A percentile compares a stretch with the other conserved stretches of the same genome.
Evolutionary conservation across 1,140 invertebrate species (phyloP).

Genomic region (Dinothrombium tinctorium): DNA sequence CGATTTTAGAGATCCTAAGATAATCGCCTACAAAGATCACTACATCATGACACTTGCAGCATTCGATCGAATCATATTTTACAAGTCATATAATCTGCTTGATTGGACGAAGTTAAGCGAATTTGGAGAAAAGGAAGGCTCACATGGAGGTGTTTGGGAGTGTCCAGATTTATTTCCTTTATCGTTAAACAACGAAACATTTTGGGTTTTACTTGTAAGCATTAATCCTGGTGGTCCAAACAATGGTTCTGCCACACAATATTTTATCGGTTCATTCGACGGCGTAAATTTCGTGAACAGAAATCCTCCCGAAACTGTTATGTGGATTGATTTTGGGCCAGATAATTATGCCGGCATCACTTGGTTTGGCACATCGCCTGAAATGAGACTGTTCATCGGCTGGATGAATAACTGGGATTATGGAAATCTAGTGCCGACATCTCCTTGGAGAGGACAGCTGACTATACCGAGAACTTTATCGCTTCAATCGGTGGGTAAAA

Average conservation of each 20-base stretch:
- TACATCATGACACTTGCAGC: conserved; percentile 6
- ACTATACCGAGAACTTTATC: conserved; percentile 3
- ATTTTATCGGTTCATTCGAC: conserved; percentile 9
- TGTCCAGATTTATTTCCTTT: conserved; percentile 5
- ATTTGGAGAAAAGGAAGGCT: conserved; percentile 2
- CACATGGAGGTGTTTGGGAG: conserved; percentile 4
- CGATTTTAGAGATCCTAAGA: conserved; percentile 7
- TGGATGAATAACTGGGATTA: conserved; percentile 10
- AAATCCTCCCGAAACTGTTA: neutral
- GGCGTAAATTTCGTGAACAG: conserved; percentile 3
- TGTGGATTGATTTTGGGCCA: conserved; percentile 6
- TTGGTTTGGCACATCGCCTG: too few species aligned
- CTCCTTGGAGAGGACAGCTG: conserved; percentile 6
- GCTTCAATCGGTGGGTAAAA: neutral
- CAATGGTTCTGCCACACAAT: conserved; percentile 4
- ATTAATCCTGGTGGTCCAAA: neutral
- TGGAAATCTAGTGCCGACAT: neutral
- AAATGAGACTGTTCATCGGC: neutral
- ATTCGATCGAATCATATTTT: conserved; percentile 2
- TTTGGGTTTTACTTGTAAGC: neutral
- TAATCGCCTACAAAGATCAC: neutral
- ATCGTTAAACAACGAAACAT: neutral
- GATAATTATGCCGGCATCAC: conserved; percentile 9
- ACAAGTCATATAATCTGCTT: conserved; percentile 5
- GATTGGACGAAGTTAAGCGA: neutral